Percentiles rank a stretch among this genome's conserved stretches.
Conservation (phyloP, 2,888 invertebrate genomes). For the Drosophila nigritarsus region DNA sequence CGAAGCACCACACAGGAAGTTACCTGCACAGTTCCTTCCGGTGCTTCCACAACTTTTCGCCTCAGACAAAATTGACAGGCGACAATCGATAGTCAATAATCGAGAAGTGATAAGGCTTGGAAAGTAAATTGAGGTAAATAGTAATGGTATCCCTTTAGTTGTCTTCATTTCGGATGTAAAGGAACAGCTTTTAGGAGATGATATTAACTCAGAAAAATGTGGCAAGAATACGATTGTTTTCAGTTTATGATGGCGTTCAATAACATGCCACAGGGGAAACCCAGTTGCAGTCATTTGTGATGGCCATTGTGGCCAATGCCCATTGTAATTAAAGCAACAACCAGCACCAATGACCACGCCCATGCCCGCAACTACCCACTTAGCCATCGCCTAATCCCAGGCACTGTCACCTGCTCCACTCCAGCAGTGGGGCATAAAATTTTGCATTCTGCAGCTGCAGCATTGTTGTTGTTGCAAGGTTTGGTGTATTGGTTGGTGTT, state of each 20-base stretch:
- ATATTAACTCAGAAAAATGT: neutral
- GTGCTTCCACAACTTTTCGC: constrained; percentile 1
- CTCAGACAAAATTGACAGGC: constrained; percentile 11
- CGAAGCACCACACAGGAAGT: no score
- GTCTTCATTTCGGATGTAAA: no score
- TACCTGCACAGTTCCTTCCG: constrained; percentile 28
- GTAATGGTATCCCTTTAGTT: no score
- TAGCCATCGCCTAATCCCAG: neutral
- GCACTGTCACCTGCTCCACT: neutral
- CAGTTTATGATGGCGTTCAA: neutral
- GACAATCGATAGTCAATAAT: constrained; percentile 9
- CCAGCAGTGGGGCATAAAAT: neutral
- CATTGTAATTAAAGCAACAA: neutral
- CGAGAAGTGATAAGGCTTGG: no score
- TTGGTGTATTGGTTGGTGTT: constrained; percentile 27
- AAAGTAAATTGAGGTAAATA: no score
- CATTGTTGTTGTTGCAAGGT: constrained; percentile 6
- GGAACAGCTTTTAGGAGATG: neutral
- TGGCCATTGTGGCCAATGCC: neutral
- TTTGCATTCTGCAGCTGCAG: constrained; percentile 15
- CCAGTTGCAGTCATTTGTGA: neutral
- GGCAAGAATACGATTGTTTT: neutral
- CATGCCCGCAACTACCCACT: constrained; percentile 3
- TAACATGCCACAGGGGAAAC: neutral
- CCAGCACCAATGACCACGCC: constrained; percentile 20